These are phyloP conservation scores for Dasypogon diadema DNA, from an alignment of 2,888 invertebrate species.

Conservation along the genomic window DNA sequence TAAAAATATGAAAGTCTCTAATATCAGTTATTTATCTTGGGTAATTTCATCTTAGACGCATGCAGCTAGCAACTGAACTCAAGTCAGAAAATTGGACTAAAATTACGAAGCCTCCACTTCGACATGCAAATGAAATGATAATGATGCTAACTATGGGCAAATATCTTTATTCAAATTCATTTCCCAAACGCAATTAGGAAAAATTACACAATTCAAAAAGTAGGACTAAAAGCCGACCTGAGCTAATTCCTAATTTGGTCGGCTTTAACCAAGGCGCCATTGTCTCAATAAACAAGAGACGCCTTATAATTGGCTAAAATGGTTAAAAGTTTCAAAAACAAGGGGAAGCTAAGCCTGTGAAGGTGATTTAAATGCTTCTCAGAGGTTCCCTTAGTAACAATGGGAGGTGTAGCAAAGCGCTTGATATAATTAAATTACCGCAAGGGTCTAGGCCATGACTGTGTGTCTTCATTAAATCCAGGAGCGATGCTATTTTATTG, in stretches of 20 bases:
- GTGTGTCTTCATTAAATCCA: conserved; percentile 44
- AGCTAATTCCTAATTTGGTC: conserved; percentile 38
- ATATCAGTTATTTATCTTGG: too few species aligned
- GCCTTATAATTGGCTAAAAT: conserved; percentile 47
- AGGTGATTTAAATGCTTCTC: conserved; percentile 39
- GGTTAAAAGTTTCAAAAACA: conserved; percentile 40
- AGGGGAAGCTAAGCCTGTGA: neutral
- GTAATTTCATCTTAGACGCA: too few species aligned
- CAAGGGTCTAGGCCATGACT: conserved; percentile 17
- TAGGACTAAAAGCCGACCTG: conserved; percentile 9
- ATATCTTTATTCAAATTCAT: neutral
- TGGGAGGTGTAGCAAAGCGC: conserved; percentile 34
- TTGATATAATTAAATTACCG: conserved; percentile 46
- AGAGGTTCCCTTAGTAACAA: neutral
- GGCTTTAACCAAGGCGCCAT: conserved; percentile 36
- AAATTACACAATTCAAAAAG: conserved; percentile 30
- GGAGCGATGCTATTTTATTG: conserved; percentile 33
- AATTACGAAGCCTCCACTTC: too few species aligned
- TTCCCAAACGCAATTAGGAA: conserved; percentile 31
- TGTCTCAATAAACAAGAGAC: conserved; percentile 40
- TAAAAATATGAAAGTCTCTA: too few species aligned
- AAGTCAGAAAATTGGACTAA: too few species aligned
- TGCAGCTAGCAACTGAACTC: too few species aligned
- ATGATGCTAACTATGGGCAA: too few species aligned
- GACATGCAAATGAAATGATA: too few species aligned